Conservation (phyloP, 2,888 invertebrate genomes). For the Drosophila falleni region DNA sequence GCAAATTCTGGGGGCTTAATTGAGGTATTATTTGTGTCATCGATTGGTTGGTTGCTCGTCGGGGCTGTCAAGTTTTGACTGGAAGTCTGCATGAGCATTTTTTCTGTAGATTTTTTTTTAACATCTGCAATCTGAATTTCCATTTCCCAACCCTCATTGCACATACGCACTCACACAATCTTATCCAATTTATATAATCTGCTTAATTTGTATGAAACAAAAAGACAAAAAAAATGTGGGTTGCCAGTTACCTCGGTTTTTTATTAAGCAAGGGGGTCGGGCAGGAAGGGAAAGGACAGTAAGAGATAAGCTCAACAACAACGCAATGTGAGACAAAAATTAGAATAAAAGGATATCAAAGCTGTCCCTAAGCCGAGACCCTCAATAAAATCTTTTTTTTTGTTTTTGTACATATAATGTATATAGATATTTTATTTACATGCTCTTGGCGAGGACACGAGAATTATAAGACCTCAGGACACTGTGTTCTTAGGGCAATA, state of each 20-base stretch:
- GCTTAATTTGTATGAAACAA: constrained; percentile 70
- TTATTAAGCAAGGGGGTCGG: constrained; percentile 1
- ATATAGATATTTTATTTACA: constrained; percentile 62
- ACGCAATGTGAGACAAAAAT: constrained; percentile 43
- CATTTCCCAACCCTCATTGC: neutral
- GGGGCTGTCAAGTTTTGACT: neutral
- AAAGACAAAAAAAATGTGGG: constrained; percentile 16
- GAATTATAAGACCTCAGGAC: constrained; percentile 39
- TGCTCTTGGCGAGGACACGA: constrained; percentile 61
- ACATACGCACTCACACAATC: constrained; percentile 27
- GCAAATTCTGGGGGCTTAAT: constrained; percentile 56
- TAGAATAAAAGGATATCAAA: constrained; percentile 54
- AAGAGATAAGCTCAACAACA: constrained; percentile 49
- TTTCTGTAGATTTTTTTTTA: constrained; percentile 6
- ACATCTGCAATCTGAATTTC: constrained; percentile 23
- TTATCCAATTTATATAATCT: constrained; percentile 69
- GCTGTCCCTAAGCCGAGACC: constrained; percentile 45
- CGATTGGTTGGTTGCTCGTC: constrained; percentile 46
- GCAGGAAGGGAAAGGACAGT: neutral
- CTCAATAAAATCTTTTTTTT: constrained; percentile 70
- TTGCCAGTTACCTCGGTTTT: constrained; percentile 18
- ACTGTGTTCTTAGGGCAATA: constrained; percentile 49
- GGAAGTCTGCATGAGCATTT: neutral
- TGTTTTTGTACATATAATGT: neutral
- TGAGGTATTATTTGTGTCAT: constrained; percentile 78